phyloP scores from a whole-genome alignment of 2,113 vertebrate species.

The Cricetomys ansorgei region DNA sequence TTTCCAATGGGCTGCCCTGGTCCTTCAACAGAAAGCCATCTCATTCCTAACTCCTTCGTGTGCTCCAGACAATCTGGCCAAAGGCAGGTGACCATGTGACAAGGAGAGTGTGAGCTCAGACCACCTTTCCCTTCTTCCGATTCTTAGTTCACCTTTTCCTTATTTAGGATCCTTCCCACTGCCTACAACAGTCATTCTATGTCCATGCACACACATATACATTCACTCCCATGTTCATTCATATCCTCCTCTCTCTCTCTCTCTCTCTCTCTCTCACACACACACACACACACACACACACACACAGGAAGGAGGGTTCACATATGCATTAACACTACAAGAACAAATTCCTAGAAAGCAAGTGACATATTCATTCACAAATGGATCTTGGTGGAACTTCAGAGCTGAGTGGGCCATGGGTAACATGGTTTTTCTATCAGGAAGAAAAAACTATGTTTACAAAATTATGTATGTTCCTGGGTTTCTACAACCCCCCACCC shows the following conservation, averaged over 20 bases:
- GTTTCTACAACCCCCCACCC: background rate
- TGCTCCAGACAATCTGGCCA: background rate
- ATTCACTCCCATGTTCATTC: background rate
- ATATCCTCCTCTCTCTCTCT: background rate
- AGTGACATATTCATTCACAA: background rate
- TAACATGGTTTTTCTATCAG: background rate
- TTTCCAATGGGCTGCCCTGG: background rate
- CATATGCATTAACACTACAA: background rate
- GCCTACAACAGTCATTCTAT: background rate
- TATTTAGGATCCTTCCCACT: background rate
- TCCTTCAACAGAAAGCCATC: background rate
- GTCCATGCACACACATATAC: background rate
- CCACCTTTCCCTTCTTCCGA: background rate
- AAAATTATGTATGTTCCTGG: background rate
- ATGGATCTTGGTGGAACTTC: background rate
- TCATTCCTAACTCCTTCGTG: background rate
- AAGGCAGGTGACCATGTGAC: background rate
- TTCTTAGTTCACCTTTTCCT: background rate
- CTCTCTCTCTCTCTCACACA: background rate
- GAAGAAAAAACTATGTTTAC: background rate
- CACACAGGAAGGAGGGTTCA: background rate
- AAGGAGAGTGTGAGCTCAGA: background rate
- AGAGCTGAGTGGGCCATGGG: background rate
- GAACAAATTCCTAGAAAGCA: background rate
- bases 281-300: background rate